Conservation (phyloP, 2,797 vertebrate species). For the Aphelocoma californica region DNA sequence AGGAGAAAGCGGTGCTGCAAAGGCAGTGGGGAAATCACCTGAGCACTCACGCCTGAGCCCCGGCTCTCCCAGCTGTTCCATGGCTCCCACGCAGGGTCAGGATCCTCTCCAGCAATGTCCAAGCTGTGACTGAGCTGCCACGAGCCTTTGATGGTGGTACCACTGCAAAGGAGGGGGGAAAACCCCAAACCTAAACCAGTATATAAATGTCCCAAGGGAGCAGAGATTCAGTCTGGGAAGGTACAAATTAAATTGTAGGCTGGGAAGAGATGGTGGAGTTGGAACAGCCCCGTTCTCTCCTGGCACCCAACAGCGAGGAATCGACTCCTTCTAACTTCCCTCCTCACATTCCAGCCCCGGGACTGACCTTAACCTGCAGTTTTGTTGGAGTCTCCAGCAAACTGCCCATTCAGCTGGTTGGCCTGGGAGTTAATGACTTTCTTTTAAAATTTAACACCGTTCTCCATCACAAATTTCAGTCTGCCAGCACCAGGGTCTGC, state of each 20-base stretch:
- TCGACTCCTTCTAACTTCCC: not conserved
- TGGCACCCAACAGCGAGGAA: not conserved
- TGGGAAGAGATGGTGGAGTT: rapidly evolving
- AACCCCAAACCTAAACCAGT: not conserved
- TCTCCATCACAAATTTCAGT: not conserved
- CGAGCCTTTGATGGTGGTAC: not conserved
- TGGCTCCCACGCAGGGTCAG: not conserved
- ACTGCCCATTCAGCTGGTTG: slow-evolving; percentile 19
- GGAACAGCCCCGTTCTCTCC: not conserved
- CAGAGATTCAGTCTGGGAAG: not conserved
- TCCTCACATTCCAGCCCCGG: not conserved
- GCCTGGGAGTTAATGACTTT: slow-evolving; percentile 37
- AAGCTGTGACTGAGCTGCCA: not conserved
- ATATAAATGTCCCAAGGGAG: not conserved
- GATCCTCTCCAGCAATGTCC: not conserved
- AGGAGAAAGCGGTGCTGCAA: not conserved
- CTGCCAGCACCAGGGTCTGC: not conserved
- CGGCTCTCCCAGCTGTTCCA: not conserved
- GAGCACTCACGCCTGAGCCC: not conserved
- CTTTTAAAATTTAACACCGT: slow-evolving; percentile 61
- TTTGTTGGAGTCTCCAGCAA: not conserved
- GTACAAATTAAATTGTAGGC: not conserved
- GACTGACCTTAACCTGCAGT: slow-evolving; percentile 25
- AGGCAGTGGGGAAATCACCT: rapidly evolving
- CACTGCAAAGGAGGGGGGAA: rapidly evolving